Evolutionary conservation across 1,140 invertebrate genomes (phyloP).

Genomic region (Cydia fagiglandana): DNA sequence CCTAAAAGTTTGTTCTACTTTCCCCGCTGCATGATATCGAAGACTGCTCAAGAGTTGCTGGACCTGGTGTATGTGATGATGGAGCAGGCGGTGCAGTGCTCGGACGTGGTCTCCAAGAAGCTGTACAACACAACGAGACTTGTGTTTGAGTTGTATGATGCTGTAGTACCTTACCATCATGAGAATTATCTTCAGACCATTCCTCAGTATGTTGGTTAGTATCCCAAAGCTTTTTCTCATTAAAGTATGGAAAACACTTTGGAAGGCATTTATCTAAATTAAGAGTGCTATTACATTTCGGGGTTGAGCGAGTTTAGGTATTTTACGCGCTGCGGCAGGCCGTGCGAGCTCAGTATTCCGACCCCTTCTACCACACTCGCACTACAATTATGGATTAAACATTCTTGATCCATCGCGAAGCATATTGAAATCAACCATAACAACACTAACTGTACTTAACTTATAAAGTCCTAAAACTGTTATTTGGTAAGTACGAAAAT

Average conservation of each 20-base stretch:
- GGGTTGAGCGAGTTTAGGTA: too few relatives aligned
- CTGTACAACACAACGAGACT: conserved; percentile 86
- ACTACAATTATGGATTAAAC: too few relatives aligned
- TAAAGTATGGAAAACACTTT: background rate
- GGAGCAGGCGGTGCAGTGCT: conserved; percentile 83
- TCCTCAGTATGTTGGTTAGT: conserved; percentile 90
- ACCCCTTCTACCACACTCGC: too few relatives aligned
- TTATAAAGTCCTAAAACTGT: too few relatives aligned
- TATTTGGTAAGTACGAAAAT: too few relatives aligned
- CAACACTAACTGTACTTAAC: too few relatives aligned
- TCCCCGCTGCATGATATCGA: conserved; percentile 76
- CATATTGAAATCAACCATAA: too few relatives aligned
- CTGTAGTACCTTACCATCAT: conserved; percentile 88
- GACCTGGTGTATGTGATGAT: conserved; percentile 86
- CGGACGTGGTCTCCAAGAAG: conserved; percentile 81
- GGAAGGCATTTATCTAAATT: too few relatives aligned
- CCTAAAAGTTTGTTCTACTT: conserved; percentile 74
- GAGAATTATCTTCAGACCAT: conserved; percentile 88
- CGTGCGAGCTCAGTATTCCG: too few relatives aligned
- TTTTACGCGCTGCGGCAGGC: too few relatives aligned
- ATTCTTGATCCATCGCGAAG: too few relatives aligned
- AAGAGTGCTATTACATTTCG: too few relatives aligned
- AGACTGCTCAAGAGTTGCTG: conserved; percentile 82
- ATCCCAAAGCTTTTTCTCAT: background rate
- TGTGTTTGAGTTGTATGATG: conserved; percentile 89